Evolutionary conservation across 2,113 vertebrate species (phyloP).

Genomic region (pig (Sus scrofa)): DNA sequence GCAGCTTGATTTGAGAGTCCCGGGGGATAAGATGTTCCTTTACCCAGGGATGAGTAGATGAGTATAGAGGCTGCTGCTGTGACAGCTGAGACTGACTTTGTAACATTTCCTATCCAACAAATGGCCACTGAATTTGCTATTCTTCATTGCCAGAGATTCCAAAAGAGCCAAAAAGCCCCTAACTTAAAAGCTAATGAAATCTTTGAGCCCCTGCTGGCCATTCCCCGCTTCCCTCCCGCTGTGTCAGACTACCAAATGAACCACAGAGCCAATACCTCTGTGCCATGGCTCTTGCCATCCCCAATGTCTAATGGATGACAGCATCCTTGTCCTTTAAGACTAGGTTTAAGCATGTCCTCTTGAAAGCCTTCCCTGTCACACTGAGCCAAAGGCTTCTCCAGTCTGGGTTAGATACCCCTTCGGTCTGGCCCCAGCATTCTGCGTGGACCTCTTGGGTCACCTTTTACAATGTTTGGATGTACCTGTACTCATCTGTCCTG

Average conservation of each 20-base stretch:
- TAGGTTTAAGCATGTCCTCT: neutral
- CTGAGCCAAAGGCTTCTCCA: neutral
- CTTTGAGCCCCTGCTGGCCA: neutral
- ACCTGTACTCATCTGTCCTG: neutral
- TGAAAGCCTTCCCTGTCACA: neutral
- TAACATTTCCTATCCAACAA: neutral
- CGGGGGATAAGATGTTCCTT: neutral
- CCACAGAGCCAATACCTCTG: neutral
- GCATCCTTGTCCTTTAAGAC: neutral
- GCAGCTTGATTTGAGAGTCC: neutral
- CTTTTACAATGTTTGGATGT: neutral
- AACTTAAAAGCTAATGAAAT: neutral
- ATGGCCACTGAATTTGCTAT: neutral
- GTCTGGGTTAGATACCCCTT: neutral
- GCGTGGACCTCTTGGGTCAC: neutral
- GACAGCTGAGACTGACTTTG: neutral
- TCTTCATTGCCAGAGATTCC: neutral
- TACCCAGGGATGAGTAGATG: neutral
- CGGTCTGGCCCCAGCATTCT: neutral
- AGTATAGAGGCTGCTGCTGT: neutral
- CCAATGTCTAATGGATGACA: neutral
- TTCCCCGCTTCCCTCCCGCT: neutral
- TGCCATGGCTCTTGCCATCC: neutral
- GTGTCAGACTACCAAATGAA: neutral
- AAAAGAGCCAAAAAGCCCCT: neutral